phyloP scores from a whole-genome alignment of 37 sponge, comb jelly and placozoan species.

The Aplysina aerophoba region DNA sequence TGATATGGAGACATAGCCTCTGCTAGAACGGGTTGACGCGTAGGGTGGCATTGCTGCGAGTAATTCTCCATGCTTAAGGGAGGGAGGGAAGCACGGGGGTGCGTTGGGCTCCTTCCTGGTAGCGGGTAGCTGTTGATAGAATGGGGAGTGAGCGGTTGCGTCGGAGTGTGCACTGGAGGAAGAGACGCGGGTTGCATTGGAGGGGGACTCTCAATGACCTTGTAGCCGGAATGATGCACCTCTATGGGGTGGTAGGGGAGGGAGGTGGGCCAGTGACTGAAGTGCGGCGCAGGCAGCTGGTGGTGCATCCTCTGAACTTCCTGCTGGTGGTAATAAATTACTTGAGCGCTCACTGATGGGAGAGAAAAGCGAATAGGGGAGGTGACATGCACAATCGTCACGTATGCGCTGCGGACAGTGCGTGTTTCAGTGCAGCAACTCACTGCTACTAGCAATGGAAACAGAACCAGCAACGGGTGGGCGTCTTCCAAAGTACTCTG shows the following conservation, averaged over 20 bases:
- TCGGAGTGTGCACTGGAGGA: not conserved
- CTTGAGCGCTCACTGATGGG: too few species aligned
- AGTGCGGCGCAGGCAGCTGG: too few species aligned
- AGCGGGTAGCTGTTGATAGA: conserved; percentile 14
- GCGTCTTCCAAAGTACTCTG: not conserved
- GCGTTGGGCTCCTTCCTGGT: conserved; percentile 23
- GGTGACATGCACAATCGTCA: too few species aligned
- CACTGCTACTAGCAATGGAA: conserved; percentile 23
- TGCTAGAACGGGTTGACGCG: not conserved
- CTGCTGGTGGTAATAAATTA: too few species aligned
- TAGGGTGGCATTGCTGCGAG: too few species aligned
- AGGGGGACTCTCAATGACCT: not conserved
- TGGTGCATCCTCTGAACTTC: too few species aligned
- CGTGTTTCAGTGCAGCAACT: not conserved
- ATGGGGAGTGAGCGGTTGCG: conserved; percentile 12
- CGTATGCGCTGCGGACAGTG: too few species aligned
- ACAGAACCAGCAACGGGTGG: conserved; percentile 7
- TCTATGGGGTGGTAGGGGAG: too few species aligned
- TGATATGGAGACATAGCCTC: not conserved
- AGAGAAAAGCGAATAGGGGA: too few species aligned
- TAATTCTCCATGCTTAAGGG: conserved; percentile 29
- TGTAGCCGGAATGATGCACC: too few species aligned
- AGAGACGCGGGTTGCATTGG: not conserved
- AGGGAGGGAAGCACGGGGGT: not conserved
- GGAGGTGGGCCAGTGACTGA: too few species aligned